These are phyloP conservation scores for Scyliorhinus canicula DNA, from an alignment of 2,797 vertebrate species.

Conservation along the genomic window DNA sequence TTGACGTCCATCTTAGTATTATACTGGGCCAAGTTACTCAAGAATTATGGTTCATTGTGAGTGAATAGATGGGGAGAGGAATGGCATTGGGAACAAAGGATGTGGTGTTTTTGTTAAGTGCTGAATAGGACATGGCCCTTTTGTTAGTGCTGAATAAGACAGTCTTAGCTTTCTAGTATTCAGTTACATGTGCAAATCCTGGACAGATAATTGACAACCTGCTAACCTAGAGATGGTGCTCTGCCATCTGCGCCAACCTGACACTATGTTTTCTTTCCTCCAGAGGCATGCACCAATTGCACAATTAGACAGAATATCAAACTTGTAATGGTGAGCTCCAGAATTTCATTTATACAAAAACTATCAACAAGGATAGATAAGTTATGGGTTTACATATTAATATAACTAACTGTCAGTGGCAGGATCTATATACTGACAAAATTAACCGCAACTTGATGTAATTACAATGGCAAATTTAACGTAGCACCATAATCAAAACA, in stretches of 20 bases:
- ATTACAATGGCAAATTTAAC: background rate
- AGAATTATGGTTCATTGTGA: background rate
- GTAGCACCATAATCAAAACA: background rate
- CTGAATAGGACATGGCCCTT: background rate
- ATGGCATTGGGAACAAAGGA: background rate
- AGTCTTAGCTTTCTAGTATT: background rate
- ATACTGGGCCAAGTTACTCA: background rate
- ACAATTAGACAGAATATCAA: background rate
- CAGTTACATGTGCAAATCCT: background rate
- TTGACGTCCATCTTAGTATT: background rate
- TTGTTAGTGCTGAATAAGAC: background rate
- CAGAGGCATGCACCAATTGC: background rate
- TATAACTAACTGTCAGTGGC: background rate
- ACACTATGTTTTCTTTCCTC: background rate
- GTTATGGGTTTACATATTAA: background rate
- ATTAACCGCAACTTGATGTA: background rate
- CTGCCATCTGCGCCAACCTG: background rate
- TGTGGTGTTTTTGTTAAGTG: background rate
- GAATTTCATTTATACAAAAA: background rate
- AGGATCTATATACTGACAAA: background rate
- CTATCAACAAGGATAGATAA: background rate
- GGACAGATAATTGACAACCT: background rate
- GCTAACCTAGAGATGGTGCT: background rate
- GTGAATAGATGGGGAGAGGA: background rate
- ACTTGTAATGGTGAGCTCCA: background rate